Base-by-base conservation (phyloP, 2,797 vertebrate genomes). In the Catamblyrhynchus diadema region DNA sequence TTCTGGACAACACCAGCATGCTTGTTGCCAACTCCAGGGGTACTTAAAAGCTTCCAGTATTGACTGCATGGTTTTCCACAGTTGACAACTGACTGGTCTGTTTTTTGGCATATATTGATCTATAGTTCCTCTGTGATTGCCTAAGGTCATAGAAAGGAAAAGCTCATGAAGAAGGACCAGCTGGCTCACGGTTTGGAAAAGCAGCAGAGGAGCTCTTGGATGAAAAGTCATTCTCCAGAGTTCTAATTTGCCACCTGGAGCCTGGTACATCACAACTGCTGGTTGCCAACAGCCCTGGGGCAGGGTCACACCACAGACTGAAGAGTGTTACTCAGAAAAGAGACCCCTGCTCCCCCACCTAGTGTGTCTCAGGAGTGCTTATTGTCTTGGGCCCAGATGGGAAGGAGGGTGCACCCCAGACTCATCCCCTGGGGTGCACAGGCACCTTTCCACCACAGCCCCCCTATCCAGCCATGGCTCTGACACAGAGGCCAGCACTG, bases 261-360 rank as follows among this genome's bases (percentile, higher is more conserved):
- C 16, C 3, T 54, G 3, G 35, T 12, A 42, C 23, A 5, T 23
- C 9, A 4, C 12, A 4, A 1, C 35, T 9, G 12, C 24, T n/a
- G 45, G 50, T 1, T 6, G 8, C 65, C 56, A 23, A 18, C 23
- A 4, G 9, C 17, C 7, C 23, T 8, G 0, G 0, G 8, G 8
- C 17, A 41, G 50, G 27, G 24, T 59, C 33, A 47, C 14, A 25
- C 0, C 0, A 8, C 2, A 13, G 3, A 16, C 1, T 42, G 32
- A 57, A 60, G 39, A 8, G 25, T 8, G 1, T 14, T 10, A 32
- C 65, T 83, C 0, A 0, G 41, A n/a, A 70, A 50, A 61, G 12
- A 45, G 15, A 47, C 15, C 5, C 35, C 74, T 3, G 2, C 22
- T 39, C 19, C 14, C 30, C n/a, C 0, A 41, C 41, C 41, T 41